Conservation (phyloP, 2,113 vertebrate species). For the Onychostruthus taczanowskii region DNA sequence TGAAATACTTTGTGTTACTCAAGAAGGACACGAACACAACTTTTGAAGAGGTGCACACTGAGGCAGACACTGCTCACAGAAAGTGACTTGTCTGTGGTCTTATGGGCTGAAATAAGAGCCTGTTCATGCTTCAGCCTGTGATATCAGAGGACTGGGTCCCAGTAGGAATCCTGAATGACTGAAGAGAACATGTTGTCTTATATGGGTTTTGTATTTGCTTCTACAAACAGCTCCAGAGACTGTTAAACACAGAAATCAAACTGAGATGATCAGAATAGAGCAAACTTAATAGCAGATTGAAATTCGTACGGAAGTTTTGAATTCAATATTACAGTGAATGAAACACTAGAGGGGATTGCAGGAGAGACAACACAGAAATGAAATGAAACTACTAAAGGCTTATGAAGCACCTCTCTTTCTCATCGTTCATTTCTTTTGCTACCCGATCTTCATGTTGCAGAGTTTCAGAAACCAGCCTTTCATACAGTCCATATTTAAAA, state of each 20-base stretch:
- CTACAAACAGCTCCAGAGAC: not conserved
- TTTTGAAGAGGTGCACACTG: not conserved
- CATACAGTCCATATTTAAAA: not conserved
- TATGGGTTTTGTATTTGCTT: not conserved
- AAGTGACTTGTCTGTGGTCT: not conserved
- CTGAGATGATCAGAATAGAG: not conserved
- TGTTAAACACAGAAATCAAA: constrained; percentile 3
- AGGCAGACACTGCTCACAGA: not conserved
- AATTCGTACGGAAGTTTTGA: not conserved
- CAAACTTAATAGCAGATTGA: not conserved
- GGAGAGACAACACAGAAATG: not conserved
- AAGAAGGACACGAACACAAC: not conserved
- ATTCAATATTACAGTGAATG: not conserved
- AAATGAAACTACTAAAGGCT: constrained; percentile 5
- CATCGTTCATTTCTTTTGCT: not conserved
- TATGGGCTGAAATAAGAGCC: not conserved
- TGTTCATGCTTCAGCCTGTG: not conserved
- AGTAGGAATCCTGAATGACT: not conserved
- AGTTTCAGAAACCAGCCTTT: not conserved
- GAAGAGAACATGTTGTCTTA: not conserved
- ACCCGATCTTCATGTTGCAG: not conserved
- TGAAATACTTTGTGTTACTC: not conserved
- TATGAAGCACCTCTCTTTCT: not conserved
- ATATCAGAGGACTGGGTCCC: not conserved
- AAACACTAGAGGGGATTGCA: not conserved